Evolutionary conservation across 2,113 vertebrate genomes (phyloP).

Genomic region (Mionectes macconnelli): DNA sequence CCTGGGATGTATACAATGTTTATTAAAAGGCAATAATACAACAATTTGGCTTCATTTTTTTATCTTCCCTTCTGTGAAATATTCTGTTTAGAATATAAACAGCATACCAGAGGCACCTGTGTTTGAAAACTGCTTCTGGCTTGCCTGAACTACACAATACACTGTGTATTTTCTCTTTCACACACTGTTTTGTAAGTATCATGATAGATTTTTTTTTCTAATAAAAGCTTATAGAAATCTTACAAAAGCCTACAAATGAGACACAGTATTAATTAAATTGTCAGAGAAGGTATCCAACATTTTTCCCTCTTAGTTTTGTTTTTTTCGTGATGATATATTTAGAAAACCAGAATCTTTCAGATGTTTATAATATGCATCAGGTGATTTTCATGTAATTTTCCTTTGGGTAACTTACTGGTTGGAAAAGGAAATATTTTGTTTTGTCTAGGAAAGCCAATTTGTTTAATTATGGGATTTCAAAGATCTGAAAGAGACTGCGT

Average conservation of each 20-base stretch:
- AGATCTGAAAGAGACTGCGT: background rate
- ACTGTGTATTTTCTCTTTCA: background rate
- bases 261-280: background rate
- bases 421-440: background rate
- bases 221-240: background rate
- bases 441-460: background rate
- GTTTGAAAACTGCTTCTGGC: background rate
- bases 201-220: background rate
- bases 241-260: background rate
- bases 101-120: background rate
- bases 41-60: background rate
- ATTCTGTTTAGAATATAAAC: background rate
- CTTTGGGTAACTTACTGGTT: background rate
- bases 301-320: background rate
- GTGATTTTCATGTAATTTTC: background rate
- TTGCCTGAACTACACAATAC: background rate
- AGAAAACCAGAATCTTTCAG: background rate
- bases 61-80: background rate
- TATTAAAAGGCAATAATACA: background rate
- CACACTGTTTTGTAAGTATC: background rate
- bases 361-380: background rate
- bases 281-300: background rate
- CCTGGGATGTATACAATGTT: background rate
- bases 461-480: background rate
- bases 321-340: background rate